phyloP scores from a whole-genome alignment of 1,140 invertebrate species.

The Leptinotarsa lineolata region DNA sequence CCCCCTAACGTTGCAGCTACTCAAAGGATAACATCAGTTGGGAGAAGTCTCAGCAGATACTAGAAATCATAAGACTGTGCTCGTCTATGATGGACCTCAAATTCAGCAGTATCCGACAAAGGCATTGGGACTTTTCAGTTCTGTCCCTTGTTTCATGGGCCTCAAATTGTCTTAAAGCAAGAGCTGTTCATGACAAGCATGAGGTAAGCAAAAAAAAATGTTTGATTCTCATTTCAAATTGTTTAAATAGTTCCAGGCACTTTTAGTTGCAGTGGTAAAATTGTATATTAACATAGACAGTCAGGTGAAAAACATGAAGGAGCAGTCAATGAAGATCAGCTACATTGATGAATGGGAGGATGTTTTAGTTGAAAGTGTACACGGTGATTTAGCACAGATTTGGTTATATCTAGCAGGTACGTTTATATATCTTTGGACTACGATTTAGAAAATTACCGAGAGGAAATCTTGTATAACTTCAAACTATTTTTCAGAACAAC shows the following conservation, averaged over 20 bases:
- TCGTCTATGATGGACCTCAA: constrained; percentile 48
- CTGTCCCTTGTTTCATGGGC: constrained; percentile 68
- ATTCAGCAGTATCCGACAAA: constrained; percentile 56
- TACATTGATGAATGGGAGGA: constrained; percentile 66
- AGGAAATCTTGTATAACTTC: too few relatives aligned
- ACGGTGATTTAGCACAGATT: constrained; percentile 58
- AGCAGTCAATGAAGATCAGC: constrained; percentile 55
- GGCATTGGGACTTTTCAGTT: constrained; percentile 70
- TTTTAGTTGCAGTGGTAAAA: constrained; percentile 13
- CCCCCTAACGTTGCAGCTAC: constrained; percentile 29
- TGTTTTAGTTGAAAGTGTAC: constrained; percentile 60
- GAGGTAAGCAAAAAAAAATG: constrained; percentile 30
- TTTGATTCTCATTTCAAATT: background rate
- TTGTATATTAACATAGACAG: constrained; percentile 58
- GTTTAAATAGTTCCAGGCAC: constrained; percentile 20
- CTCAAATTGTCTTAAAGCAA: constrained; percentile 51
- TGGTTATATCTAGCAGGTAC: constrained; percentile 58
- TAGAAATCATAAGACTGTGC: constrained; percentile 56
- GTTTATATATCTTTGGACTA: background rate
- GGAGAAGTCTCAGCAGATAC: constrained; percentile 50
- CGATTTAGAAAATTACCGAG: too few relatives aligned
- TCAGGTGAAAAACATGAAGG: constrained; percentile 58
- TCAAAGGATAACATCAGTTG: constrained; percentile 54
- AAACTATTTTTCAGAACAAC: constrained; percentile 41
- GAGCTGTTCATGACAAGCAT: constrained; percentile 33